phyloP scores from a whole-genome alignment of 2,113 vertebrate species.

The Anhinga anhinga region DNA sequence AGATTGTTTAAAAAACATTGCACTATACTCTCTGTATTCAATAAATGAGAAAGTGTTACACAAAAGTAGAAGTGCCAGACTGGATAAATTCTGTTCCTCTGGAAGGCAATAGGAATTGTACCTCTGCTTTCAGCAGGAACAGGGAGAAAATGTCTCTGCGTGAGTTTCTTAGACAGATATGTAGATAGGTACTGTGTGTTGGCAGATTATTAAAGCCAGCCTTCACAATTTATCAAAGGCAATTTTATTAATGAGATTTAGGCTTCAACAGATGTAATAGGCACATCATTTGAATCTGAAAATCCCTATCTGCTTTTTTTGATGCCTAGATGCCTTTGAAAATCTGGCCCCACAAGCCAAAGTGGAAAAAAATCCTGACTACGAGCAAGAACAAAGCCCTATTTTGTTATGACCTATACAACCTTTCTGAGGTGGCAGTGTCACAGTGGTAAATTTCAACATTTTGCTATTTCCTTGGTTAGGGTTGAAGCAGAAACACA shows the following conservation, averaged over 20 bases:
- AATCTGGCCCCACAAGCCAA: not conserved
- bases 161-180: not conserved
- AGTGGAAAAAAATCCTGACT: not conserved
- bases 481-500: not conserved
- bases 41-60: not conserved
- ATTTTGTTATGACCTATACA: not conserved
- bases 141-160: not conserved
- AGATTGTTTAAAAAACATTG: not conserved
- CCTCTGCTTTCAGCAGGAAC: not conserved
- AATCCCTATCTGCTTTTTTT: not conserved
- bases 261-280: not conserved
- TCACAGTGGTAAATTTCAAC: not conserved
- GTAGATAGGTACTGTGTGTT: not conserved
- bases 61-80: not conserved
- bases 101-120: not conserved
- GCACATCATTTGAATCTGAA: constrained; percentile 14
- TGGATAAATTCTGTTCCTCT: not conserved
- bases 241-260: constrained; percentile 22
- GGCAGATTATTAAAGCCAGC: not conserved
- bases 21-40: not conserved
- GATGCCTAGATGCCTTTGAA: not conserved
- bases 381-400: not conserved
- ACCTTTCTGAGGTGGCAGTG: not conserved
- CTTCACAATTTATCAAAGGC: not conserved
- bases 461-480: not conserved